phyloP scores from a whole-genome alignment of 2,797 vertebrate species.

The Capromys pilorides region DNA sequence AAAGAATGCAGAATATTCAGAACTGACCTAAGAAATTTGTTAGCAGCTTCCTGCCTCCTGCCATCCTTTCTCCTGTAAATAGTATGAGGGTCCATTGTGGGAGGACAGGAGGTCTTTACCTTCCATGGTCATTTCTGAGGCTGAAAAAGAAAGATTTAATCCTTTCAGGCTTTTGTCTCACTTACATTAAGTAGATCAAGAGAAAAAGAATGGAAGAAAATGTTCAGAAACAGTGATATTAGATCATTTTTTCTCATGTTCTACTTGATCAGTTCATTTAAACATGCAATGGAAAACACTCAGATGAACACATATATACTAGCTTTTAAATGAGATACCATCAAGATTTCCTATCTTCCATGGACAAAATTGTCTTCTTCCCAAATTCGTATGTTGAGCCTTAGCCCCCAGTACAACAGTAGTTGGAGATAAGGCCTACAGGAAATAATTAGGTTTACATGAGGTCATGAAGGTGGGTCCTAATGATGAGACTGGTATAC shows the following conservation, averaged over 20 bases:
- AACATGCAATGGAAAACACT: background rate
- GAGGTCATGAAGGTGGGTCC: background rate
- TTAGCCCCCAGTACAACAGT: background rate
- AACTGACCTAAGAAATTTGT: slow-evolving; percentile 35
- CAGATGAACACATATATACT: background rate
- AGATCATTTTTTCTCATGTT: background rate
- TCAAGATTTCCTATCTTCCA: background rate
- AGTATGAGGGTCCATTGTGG: background rate
- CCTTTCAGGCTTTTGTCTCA: background rate
- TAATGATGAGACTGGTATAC: background rate
- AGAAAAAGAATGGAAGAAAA: background rate
- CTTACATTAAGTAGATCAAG: background rate
- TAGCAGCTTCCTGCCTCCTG: background rate
- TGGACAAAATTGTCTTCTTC: background rate
- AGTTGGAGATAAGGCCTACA: background rate
- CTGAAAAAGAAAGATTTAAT: background rate
- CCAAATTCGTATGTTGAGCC: background rate
- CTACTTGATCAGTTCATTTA: slow-evolving; percentile 9
- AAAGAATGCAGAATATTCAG: slow-evolving; percentile 44
- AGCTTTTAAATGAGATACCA: background rate
- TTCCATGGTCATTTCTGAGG: background rate
- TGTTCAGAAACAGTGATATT: background rate
- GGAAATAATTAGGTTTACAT: background rate
- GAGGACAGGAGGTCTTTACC: background rate
- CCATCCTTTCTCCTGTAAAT: slow-evolving; percentile 31